Evolutionary conservation across 2,888 invertebrate species (phyloP).

Genomic region (Mamestra brassicae): DNA sequence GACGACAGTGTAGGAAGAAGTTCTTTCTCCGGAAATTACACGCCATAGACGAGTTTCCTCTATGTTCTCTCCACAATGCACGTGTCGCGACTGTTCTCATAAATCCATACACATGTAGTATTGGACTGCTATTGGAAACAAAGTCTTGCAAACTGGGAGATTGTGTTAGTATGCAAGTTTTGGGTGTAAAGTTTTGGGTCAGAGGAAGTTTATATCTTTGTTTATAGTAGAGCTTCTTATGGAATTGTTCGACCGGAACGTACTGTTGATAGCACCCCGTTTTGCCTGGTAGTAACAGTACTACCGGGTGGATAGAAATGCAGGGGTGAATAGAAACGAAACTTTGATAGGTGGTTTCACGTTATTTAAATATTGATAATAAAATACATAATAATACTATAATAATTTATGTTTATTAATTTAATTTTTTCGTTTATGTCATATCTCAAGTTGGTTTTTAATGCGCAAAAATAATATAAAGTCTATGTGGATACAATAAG

Average conservation of each 20-base stretch:
- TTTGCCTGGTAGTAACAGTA: no score
- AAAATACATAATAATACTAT: no score
- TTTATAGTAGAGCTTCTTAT: not conserved
- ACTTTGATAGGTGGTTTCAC: no score
- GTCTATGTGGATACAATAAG: no score
- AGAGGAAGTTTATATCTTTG: constrained; percentile 23
- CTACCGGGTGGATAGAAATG: no score
- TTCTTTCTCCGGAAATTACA: constrained; percentile 40
- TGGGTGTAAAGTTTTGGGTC: constrained; percentile 29
- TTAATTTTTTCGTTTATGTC: no score
- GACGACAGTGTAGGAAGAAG: not conserved
- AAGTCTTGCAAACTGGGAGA: not conserved
- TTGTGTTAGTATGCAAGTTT: constrained; percentile 18
- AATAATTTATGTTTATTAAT: no score
- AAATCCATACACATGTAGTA: not conserved
- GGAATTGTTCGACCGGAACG: not conserved
- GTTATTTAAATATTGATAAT: no score
- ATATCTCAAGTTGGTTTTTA: no score
- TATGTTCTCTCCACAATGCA: constrained; percentile 17
- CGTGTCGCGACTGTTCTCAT: constrained; percentile 7
- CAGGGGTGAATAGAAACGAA: no score
- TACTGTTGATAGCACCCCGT: not conserved
- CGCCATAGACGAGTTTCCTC: constrained; percentile 17
- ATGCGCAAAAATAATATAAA: no score
- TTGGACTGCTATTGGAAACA: constrained; percentile 13